Conservation (phyloP, 2,113 vertebrate genomes). For the Coreoperca whiteheadi region DNA sequence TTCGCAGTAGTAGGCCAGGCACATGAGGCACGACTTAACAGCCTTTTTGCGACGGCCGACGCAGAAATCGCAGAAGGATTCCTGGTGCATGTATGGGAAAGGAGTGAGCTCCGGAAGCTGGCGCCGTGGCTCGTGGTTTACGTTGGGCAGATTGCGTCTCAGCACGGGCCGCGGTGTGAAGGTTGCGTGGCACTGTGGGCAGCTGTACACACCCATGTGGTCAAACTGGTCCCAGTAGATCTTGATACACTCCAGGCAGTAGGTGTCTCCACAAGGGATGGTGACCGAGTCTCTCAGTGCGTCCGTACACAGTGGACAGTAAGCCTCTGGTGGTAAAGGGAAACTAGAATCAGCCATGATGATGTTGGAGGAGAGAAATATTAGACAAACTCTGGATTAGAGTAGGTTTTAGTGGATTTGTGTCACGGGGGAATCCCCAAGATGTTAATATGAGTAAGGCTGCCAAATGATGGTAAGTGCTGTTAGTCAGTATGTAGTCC, state of each 20-base stretch:
- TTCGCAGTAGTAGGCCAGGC: constrained; percentile 86
- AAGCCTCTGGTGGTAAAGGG: constrained; percentile 68
- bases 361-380: constrained; percentile 6
- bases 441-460: neutral
- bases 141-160: constrained; percentile 71
- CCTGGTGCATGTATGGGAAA: constrained; percentile 73
- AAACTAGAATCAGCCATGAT: constrained; percentile 80
- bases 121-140: constrained; percentile 60
- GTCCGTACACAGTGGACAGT: constrained; percentile 80
- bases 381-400: neutral
- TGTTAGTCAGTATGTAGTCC: constrained; percentile 3
- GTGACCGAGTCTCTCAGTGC: constrained; percentile 79
- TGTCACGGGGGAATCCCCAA: neutral
- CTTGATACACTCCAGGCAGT: constrained; percentile 85
- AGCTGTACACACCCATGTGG: constrained; percentile 83
- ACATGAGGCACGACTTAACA: constrained; percentile 85
- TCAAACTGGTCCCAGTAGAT: constrained; percentile 87
- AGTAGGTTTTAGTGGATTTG: neutral
- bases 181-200: constrained; percentile 81
- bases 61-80: constrained; percentile 87
- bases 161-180: constrained; percentile 84
- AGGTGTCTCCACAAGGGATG: constrained; percentile 85
- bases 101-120: constrained; percentile 59
- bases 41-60: constrained; percentile 80
- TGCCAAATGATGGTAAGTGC: neutral